Conservation (phyloP, 1,140 invertebrate genomes). For the Aricia agestis region DNA sequence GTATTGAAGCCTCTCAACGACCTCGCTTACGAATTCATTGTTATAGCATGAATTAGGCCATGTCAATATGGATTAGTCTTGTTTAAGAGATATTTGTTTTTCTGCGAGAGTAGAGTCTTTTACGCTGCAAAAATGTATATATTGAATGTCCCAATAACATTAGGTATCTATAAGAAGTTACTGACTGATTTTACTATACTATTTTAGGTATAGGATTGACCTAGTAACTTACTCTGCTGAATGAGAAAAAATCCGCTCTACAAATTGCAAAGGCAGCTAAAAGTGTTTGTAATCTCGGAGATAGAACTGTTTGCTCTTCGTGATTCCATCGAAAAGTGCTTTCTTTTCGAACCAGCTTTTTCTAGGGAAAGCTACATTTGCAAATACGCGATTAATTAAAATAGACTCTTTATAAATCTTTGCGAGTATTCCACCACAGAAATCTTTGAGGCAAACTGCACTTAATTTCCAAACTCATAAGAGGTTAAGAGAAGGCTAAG, state of each 20-base stretch:
- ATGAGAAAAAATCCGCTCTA: conserved; percentile 1
- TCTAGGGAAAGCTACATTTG: neutral
- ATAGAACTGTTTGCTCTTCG: neutral
- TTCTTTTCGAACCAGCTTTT: neutral
- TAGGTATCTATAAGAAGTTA: too few relatives aligned
- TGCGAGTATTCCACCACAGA: neutral
- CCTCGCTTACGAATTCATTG: conserved; percentile 7
- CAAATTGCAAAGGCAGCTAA: neutral
- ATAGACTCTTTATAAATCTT: conserved; percentile 1
- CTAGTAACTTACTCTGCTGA: neutral
- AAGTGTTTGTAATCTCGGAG: neutral
- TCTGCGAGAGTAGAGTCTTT: too few relatives aligned
- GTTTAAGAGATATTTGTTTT: neutral
- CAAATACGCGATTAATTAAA: neutral
- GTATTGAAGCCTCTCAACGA: conserved; percentile 1
- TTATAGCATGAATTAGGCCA: conserved; percentile 1
- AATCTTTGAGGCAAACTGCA: neutral
- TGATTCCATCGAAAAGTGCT: neutral
- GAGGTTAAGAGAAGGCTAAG: neutral
- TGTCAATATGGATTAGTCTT: conserved; percentile 11
- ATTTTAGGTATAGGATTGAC: neutral
- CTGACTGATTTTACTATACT: neutral
- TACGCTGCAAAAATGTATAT: too few relatives aligned
- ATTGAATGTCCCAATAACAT: too few relatives aligned
- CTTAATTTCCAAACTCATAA: neutral